Percentiles rank a stretch among this genome's conserved stretches.
phyloP scores from a whole-genome alignment of 2,888 invertebrate genomes.

The Dryocosmus kuriphilus region DNA sequence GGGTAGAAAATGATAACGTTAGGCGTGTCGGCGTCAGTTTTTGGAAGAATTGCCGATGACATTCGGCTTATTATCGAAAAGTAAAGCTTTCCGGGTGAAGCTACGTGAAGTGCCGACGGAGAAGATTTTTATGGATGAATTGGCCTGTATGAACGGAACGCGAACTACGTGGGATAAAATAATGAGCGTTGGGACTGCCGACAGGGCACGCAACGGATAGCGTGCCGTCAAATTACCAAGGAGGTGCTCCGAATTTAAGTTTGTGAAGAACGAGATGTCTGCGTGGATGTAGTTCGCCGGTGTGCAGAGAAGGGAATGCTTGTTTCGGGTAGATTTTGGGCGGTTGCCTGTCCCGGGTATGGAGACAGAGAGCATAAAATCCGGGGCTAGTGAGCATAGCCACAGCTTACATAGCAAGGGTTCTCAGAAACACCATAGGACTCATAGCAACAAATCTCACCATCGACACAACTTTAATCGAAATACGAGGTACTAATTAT shows the following conservation, averaged over 20 bases:
- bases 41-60: conserved; percentile 36
- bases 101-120: conserved; percentile 10
- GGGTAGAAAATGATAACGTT: conserved; percentile 69
- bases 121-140: background rate
- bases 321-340: conserved; percentile 78
- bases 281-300: conserved; percentile 42
- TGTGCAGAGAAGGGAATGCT: conserved; percentile 68
- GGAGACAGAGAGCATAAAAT: conserved; percentile 97
- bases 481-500: conserved; percentile 81
- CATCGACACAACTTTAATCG: conserved; percentile 84
- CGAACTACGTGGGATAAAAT: conserved; percentile 45
- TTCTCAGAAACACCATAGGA: conserved; percentile 72
- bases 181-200: conserved; percentile 50
- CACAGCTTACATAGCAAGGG: conserved; percentile 79
- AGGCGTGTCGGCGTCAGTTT: conserved; percentile 74
- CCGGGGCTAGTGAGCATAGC: conserved; percentile 88
- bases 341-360: conserved; percentile 80
- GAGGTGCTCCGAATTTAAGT: conserved; percentile 39
- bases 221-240: conserved; percentile 38
- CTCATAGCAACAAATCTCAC: conserved; percentile 76
- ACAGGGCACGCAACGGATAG: conserved; percentile 44
- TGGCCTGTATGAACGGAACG: background rate
- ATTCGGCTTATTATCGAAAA: background rate
- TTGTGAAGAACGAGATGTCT: conserved; percentile 36
- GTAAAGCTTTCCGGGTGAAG: background rate